phyloP scores from a whole-genome alignment of 2,113 vertebrate species.

The Corythoichthys haematopterus region DNA sequence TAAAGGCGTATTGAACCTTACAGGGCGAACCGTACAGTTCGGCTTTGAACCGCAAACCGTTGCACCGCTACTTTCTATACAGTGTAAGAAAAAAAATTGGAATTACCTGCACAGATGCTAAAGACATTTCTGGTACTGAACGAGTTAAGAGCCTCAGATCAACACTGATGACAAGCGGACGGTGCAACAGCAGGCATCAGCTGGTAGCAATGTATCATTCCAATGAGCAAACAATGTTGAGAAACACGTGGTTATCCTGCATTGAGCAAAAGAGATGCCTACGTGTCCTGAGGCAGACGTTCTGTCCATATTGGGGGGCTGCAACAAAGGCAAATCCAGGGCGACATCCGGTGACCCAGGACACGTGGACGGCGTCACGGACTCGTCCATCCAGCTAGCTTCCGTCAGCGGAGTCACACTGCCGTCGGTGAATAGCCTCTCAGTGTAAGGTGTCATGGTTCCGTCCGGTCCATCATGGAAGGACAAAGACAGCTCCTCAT shows the following conservation, averaged over 20 bases:
- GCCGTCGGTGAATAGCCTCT: slow-evolving; percentile 64
- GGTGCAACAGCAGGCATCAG: not conserved
- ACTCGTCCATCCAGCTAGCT: slow-evolving; percentile 71
- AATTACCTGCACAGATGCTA: too few relatives aligned
- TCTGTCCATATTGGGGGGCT: slow-evolving; percentile 72
- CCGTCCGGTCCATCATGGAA: slow-evolving; percentile 56
- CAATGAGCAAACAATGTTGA: slow-evolving; percentile 12
- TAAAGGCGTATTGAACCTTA: too few relatives aligned
- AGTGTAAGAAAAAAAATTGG: too few relatives aligned
- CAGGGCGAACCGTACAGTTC: too few relatives aligned
- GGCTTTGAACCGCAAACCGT: too few relatives aligned
- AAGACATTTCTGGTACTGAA: too few relatives aligned
- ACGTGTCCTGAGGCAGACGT: slow-evolving; percentile 94
- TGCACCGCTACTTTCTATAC: too few relatives aligned
- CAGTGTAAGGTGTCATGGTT: slow-evolving; percentile 68
- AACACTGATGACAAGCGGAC: slow-evolving; percentile 3
- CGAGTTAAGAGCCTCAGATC: not conserved
- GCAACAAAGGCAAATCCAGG: slow-evolving; percentile 68
- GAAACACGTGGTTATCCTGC: slow-evolving; percentile 16
- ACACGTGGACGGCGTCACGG: slow-evolving; percentile 61
- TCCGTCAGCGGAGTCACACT: slow-evolving; percentile 71
- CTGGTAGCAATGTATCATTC: not conserved
- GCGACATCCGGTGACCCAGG: slow-evolving; percentile 54
- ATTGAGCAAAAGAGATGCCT: slow-evolving; percentile 54
- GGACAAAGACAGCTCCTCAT: slow-evolving; percentile 69